Conservation (phyloP, 2,113 vertebrate genomes). For the Ceratotherium simum region DNA sequence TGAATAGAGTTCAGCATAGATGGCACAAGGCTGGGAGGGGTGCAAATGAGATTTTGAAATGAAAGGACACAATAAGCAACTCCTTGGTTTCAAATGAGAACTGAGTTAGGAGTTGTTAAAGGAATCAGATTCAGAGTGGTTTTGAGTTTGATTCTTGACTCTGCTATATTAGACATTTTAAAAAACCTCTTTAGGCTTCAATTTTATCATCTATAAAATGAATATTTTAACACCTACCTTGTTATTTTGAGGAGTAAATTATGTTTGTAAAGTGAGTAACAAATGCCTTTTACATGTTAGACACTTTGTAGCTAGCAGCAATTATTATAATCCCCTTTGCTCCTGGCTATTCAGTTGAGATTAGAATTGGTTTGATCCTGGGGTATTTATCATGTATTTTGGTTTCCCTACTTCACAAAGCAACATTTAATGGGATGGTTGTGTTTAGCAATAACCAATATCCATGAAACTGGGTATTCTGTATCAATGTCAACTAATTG, state of each 20-base stretch:
- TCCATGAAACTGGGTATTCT: neutral
- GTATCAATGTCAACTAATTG: neutral
- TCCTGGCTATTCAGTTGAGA: neutral
- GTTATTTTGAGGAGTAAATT: neutral
- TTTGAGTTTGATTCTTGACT: neutral
- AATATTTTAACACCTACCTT: neutral
- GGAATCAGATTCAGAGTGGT: neutral
- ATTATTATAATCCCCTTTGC: neutral
- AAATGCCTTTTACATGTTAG: neutral
- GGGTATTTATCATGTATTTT: neutral
- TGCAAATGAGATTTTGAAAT: neutral
- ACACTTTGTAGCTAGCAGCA: neutral
- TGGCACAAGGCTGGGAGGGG: rapidly evolving
- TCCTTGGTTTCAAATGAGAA: neutral
- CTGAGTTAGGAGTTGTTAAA: neutral
- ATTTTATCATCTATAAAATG: neutral
- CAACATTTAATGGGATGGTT: neutral
- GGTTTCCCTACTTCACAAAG: neutral
- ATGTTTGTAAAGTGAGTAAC: neutral
- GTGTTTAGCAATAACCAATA: conserved; percentile 15
- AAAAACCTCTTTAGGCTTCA: neutral
- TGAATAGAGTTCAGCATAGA: neutral
- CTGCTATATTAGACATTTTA: neutral
- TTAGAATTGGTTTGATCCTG: neutral
- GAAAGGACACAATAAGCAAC: neutral